These are phyloP conservation scores for Geodia barretti DNA, from an alignment of 37 sponge, comb jelly and placozoan species.

Conservation along the genomic window DNA sequence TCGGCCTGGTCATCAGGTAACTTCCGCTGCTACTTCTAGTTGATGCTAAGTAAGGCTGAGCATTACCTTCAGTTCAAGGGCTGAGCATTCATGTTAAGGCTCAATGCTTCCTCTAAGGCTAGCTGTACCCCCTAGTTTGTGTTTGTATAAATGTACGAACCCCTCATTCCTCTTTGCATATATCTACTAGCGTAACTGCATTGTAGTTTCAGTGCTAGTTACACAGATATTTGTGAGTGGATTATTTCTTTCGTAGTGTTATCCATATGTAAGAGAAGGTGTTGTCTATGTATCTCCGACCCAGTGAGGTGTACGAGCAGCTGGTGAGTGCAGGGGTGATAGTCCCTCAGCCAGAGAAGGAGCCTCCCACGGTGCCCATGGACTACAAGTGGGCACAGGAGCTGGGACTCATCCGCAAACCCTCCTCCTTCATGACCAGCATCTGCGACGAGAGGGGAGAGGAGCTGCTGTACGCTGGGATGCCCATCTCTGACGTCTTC, in stretches of 20 bases:
- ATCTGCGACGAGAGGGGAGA: conserved; percentile 98
- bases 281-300: background rate
- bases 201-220: too few species aligned
- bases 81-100: too few species aligned
- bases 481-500: conserved; percentile 96
- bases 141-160: too few species aligned
- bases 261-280: background rate
- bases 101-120: too few species aligned
- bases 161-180: too few species aligned
- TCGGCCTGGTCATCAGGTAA: conserved; percentile 73
- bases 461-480: conserved; percentile 96
- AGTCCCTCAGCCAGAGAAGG: conserved; percentile 80
- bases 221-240: too few species aligned
- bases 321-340: conserved; percentile 73
- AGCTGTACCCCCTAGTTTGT: too few species aligned
- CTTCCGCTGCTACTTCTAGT: too few species aligned
- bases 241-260: too few species aligned
- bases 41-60: too few species aligned
- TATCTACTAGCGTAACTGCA: too few species aligned
- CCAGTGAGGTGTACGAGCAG: conserved; percentile 88
- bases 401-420: conserved; percentile 93
- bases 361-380: conserved; percentile 94
- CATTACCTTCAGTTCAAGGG: too few species aligned
- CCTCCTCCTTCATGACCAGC: conserved; percentile 90
- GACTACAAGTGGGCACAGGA: conserved; percentile 99